Base-by-base conservation (phyloP, 2,888 invertebrate species). In the Isoperla grammatica region DNA sequence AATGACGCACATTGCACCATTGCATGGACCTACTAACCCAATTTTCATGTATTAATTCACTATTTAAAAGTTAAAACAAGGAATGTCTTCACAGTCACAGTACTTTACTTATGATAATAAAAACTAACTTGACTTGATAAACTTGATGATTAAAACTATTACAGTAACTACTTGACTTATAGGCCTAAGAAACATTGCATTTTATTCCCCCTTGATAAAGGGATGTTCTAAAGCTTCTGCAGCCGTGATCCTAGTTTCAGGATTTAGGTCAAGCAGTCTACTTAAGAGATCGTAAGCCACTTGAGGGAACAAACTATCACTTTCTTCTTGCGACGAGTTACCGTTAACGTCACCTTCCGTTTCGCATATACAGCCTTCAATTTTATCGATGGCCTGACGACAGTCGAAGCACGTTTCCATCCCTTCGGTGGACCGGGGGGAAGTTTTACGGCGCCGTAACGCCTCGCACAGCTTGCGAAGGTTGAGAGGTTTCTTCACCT, bases 251-350 rank as follows among this genome's bases (percentile, higher is more conserved):
- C 93, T 81, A 35, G 80, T 79, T 68, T 79, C 77, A n/a, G 90
- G 89, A 78, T 90, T 84, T n/a, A 90, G 79, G 72, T 89, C 88
- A 67, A 94, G 76, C 67, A 94, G 78, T 56, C 79, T 80, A 65
- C 77, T 75, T 59, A 90, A 78, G 65, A 94, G 78, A 70, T 87
- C 81, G 75, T 86, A 92, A 1, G 90, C 91, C 63, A 81, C 77
- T 68, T 81, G 79, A 19, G 90, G 89, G 74, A 85, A 87, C 46
- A 61, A 54, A 67, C 70, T 63, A 57, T 64, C 60, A 42, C 58
- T 49, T 12, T 12, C 43, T 37, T 55, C 35, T 13, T 22, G 23
- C 29, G 35, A 35, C 8, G 43, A 29, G 9, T 20, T 13, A 12
- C 9, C 20, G 22, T 12, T 42, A 8, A 11, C 45, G 17, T 13